Evolutionary conservation across 2,113 vertebrate genomes (phyloP).

Genomic region (Lophura nycthemera): DNA sequence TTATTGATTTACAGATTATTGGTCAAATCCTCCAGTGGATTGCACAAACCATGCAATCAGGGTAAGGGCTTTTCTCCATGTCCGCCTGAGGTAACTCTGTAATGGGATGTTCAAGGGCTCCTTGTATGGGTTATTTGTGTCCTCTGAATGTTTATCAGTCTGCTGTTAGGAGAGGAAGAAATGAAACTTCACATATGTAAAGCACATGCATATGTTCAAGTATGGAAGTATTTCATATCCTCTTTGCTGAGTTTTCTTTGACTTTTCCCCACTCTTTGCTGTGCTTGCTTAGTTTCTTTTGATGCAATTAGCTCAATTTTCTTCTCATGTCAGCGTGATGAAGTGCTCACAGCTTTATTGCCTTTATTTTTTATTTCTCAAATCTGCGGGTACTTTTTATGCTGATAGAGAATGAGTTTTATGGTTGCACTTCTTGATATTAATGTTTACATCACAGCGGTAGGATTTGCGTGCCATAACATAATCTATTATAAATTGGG

Average conservation of each 20-base stretch:
- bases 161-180: not conserved
- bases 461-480: constrained; percentile 40
- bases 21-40: not conserved
- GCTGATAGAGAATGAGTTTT: constrained; percentile 44
- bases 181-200: not conserved
- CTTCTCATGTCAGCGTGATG: not conserved
- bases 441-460: constrained; percentile 58
- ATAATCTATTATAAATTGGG: constrained; percentile 39
- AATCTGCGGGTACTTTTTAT: constrained; percentile 17
- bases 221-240: not conserved
- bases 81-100: not conserved
- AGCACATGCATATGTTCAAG: not conserved
- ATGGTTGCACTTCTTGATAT: constrained; percentile 49
- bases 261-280: not conserved
- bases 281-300: not conserved
- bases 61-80: not conserved
- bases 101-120: not conserved
- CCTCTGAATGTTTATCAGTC: not conserved
- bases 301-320: not conserved
- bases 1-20: not conserved
- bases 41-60: not conserved
- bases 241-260: not conserved
- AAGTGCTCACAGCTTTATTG: not conserved
- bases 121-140: not conserved
- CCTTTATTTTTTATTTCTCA: not conserved